Conservation (phyloP, 1,140 invertebrate genomes). For the Euura lappo region DNA sequence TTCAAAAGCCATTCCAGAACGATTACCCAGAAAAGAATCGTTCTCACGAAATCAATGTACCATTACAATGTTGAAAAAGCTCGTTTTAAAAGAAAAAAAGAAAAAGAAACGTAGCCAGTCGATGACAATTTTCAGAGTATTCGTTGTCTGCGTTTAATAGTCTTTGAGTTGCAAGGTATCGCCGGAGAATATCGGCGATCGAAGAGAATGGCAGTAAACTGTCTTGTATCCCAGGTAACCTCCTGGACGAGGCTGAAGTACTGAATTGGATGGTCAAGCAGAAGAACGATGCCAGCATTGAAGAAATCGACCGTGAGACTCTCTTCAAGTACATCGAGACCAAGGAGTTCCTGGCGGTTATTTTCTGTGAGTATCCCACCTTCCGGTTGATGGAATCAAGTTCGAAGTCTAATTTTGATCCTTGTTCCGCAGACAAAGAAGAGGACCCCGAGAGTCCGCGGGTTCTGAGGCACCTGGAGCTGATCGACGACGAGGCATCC, state of each 20-base stretch:
- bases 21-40: constrained; percentile 6
- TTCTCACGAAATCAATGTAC: not conserved
- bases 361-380: constrained; percentile 82
- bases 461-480: constrained; percentile 82
- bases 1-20: constrained; percentile 7
- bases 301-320: constrained; percentile 86
- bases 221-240: constrained; percentile 73
- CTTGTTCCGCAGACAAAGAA: constrained; percentile 72
- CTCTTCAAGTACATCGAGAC: constrained; percentile 87
- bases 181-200: not conserved
- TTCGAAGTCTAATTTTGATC: not conserved
- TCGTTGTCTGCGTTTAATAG: constrained; percentile 8
- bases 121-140: constrained; percentile 10
- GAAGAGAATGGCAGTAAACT: constrained; percentile 3
- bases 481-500: constrained; percentile 90
- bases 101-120: not conserved
- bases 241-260: constrained; percentile 84
- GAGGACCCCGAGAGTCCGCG: constrained; percentile 80
- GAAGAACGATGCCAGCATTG: constrained; percentile 92
- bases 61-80: not conserved
- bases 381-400: constrained; percentile 5
- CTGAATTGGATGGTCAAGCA: constrained; percentile 91
- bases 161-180: constrained; percentile 3
- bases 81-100: constrained; percentile 6
- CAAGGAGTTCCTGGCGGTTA: constrained; percentile 90